Evolutionary conservation across 1,140 invertebrate genomes (phyloP).

Genomic region (Bombus confusus): DNA sequence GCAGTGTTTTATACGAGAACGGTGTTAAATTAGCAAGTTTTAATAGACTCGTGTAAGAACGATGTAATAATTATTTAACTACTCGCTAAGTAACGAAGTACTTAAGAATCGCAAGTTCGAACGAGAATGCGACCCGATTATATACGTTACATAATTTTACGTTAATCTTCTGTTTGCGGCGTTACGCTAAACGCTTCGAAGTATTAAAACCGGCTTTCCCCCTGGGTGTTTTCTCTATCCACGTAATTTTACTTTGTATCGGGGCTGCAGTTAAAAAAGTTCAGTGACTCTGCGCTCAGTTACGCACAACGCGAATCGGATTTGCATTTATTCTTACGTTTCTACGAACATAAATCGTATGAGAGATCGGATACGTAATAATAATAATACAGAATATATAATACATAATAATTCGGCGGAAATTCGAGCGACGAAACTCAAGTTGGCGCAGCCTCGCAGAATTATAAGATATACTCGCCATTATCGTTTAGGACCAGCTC

Average conservation of each 20-base stretch:
- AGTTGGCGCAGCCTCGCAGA: background rate
- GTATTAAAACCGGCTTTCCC: constrained; percentile 27
- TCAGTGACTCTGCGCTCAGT: too few relatives aligned
- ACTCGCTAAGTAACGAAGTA: constrained; percentile 17
- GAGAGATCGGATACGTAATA: too few relatives aligned
- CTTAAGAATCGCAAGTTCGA: background rate
- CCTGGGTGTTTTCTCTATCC: background rate
- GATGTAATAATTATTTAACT: constrained; percentile 29
- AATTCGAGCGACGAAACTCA: constrained; percentile 7
- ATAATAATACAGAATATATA: too few relatives aligned
- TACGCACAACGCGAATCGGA: background rate
- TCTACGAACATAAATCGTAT: background rate
- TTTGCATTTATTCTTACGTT: background rate
- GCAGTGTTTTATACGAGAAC: background rate
- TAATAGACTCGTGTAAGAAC: constrained; percentile 7
- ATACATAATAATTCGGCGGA: too few relatives aligned
- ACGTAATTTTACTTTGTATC: background rate
- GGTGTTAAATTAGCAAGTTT: background rate
- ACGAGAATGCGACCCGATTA: constrained; percentile 16
- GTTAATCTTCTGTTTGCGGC: constrained; percentile 24
- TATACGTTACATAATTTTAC: constrained; percentile 2
- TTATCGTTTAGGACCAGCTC: constrained; percentile 37
- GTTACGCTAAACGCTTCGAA: constrained; percentile 31
- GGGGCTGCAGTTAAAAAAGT: too few relatives aligned
- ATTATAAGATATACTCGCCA: constrained; percentile 34